Evolutionary conservation across 37 sponge, comb jelly and placozoan species (phyloP).

Genomic region (Eunapius fragilis): DNA sequence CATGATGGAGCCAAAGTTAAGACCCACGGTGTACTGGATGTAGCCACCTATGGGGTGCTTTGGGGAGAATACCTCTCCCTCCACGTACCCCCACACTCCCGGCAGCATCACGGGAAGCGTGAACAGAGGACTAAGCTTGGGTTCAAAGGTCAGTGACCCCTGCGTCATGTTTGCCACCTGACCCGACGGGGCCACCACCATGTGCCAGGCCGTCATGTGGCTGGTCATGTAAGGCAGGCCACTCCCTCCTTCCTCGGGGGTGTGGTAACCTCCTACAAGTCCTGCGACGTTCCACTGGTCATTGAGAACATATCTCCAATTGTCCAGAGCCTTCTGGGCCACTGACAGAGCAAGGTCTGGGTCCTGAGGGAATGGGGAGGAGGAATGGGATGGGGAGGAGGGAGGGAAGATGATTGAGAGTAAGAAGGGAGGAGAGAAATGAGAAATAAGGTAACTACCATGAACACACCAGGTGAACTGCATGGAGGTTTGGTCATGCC

Average conservation of each 20-base stretch:
- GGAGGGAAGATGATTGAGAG: neutral
- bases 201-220: conserved; percentile 42
- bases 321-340: neutral
- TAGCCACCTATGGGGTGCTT: neutral
- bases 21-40: conserved; percentile 8
- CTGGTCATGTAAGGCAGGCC: conserved; percentile 23
- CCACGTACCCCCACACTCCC: conserved; percentile 10
- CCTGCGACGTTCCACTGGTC: conserved; percentile 37
- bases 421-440: too few species aligned
- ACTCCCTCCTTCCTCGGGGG: neutral
- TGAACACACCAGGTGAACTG: neutral
- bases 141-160: conserved; percentile 1
- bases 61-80: neutral
- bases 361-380: neutral
- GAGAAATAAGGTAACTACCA: neutral
- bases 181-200: conserved; percentile 21
- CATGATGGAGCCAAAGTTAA: conserved; percentile 4
- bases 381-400: too few species aligned
- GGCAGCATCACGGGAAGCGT: conserved; percentile 14
- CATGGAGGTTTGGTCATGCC: neutral
- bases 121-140: neutral
- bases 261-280: neutral
- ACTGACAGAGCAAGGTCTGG: conserved; percentile 3
- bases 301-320: neutral
- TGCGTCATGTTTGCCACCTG: conserved; percentile 4